These are phyloP conservation scores for Pachyramphus minor DNA, from an alignment of 2,113 vertebrate species.

Conservation along the genomic window DNA sequence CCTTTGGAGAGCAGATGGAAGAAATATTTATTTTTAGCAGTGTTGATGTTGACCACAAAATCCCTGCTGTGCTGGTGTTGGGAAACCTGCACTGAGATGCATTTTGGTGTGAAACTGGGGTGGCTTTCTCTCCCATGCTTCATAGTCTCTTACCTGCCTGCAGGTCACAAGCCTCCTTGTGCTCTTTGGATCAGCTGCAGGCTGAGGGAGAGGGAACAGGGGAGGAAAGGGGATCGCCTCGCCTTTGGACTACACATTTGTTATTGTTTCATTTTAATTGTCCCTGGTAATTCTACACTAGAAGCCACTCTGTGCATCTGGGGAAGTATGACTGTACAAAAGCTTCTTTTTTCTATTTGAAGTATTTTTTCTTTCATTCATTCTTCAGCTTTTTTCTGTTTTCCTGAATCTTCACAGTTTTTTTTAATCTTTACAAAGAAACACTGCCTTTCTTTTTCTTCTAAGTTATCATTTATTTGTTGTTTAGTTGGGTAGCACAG, in stretches of 20 bases:
- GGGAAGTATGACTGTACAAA: neutral
- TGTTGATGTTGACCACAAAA: neutral
- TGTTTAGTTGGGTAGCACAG: neutral
- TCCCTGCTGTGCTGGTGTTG: neutral
- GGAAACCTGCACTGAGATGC: neutral
- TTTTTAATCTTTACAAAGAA: neutral
- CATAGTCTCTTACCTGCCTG: neutral
- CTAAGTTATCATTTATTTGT: neutral
- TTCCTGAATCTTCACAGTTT: neutral
- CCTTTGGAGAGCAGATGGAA: neutral
- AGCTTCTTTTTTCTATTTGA: neutral
- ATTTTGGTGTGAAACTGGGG: neutral
- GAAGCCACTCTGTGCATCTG: neutral
- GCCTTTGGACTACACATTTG: neutral
- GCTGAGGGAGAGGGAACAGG: neutral
- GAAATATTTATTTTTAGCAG: neutral
- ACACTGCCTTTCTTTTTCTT: neutral
- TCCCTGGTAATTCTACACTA: conserved; percentile 8
- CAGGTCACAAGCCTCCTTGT: neutral
- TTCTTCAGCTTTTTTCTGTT: neutral
- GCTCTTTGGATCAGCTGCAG: neutral
- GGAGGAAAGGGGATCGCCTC: neutral
- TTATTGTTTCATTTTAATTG: conserved; percentile 28
- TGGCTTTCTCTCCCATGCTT: neutral
- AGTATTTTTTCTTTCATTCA: neutral